phyloP scores from a whole-genome alignment of 1,140 invertebrate species.

The Chionoecetes opilio region DNA sequence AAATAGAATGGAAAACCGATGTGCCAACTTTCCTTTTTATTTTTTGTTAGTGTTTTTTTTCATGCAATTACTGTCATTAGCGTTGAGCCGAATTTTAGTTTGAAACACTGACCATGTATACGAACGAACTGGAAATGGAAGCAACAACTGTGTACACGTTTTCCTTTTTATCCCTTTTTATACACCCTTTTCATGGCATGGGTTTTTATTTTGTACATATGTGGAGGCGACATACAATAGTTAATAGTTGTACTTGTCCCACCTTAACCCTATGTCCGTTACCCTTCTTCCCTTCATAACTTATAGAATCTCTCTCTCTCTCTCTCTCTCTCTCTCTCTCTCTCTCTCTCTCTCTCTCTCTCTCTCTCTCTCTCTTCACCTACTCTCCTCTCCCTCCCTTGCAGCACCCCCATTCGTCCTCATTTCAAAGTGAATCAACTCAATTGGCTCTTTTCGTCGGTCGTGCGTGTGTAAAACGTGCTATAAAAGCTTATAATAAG shows the following conservation, averaged over 20 bases:
- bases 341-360: too few species aligned
- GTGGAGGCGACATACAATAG: too few species aligned
- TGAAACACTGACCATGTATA: neutral
- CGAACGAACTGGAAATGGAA: neutral
- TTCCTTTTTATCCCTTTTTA: neutral
- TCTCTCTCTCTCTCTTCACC: neutral
- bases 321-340: too few species aligned
- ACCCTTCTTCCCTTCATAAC: too few species aligned
- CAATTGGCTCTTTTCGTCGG: neutral
- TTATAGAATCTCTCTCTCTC: too few species aligned
- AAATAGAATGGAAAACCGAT: neutral
- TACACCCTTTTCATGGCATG: neutral
- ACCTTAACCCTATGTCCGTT: too few species aligned
- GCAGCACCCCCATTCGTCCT: neutral
- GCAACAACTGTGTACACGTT: neutral
- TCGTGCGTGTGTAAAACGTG: constrained; percentile 6
- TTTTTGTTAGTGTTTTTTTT: constrained; percentile 32
- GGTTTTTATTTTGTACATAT: too few species aligned
- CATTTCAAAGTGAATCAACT: neutral
- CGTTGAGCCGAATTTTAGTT: neutral
- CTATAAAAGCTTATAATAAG: neutral
- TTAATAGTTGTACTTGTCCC: too few species aligned
- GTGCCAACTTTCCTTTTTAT: neutral
- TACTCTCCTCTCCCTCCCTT: neutral
- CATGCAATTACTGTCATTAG: constrained; percentile 10